Evolutionary conservation across 2,888 invertebrate species (phyloP), one percentile per base, ranked within the genome.

Genomic region (Craniophora ligustri): DNA sequence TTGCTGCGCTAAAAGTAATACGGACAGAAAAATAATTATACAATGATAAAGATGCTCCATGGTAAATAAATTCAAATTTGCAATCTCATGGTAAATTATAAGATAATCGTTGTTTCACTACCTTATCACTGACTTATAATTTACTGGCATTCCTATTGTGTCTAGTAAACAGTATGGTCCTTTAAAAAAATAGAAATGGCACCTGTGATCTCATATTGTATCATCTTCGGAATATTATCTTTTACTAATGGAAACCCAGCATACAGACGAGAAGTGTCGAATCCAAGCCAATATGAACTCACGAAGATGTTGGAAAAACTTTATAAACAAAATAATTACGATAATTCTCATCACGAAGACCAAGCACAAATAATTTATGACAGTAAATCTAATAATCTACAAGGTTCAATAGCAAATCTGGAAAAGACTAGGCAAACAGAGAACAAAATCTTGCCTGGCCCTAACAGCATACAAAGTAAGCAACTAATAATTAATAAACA

Each of bases 11-110:
- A n/a, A 23, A 2, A 4, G n/a, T 26, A 26, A 18, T 15, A 19
- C 13, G n/a, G 5, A 13, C 5, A 39, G 28, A 50, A 36, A 34
- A 28, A 19, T 21, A 15, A 44, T 21, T 38, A 49, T 31, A n/a
- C n/a, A n/a, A n/a, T n/a, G n/a, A n/a, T 5, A 18, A 21, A 23
- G 36, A 28, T 8, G 19, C 31, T 26, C 23, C 13, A 3, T 10
- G 7, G 1, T 21, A 2, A n/a, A 53, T 14, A 18, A 1, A 16
- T 44, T 30, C 35, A 15, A 38, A 39, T 65, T 46, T 14, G 31
- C 60, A 79, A 79, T 79, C 44, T 42, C 74, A 78, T 60, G 75
- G 53, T 65, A 16, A 55, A 62, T 70, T 70, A 67, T 34, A 13
- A 15, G 11, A 49, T 21, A 40, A 28, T 42, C 10, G 40, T 46